Conservation (phyloP, 2,888 invertebrate genomes). For the Desoria tigrina region DNA sequence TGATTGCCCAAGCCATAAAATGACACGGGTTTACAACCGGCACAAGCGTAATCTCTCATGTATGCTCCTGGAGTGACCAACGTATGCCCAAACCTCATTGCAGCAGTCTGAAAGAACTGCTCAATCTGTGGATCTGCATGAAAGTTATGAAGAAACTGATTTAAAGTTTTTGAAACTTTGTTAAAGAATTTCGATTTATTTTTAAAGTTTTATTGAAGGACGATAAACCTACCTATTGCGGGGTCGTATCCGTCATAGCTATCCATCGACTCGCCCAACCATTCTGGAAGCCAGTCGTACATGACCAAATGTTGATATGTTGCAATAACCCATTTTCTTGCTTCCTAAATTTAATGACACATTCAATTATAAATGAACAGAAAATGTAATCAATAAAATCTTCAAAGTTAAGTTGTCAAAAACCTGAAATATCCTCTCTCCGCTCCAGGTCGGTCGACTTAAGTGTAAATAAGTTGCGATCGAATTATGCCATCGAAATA, state of each 20-base stretch:
- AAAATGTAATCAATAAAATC: too few species aligned
- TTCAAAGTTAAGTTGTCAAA: neutral
- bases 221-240: too few species aligned
- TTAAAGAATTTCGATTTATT: too few species aligned
- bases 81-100: constrained; percentile 61
- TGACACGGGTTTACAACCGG: constrained; percentile 56
- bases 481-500: constrained; percentile 63
- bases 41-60: constrained; percentile 58
- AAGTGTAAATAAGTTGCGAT: constrained; percentile 58
- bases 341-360: constrained; percentile 56
- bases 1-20: constrained; percentile 41
- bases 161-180: too few species aligned
- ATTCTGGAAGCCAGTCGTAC: constrained; percentile 61
- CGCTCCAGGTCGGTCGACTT: constrained; percentile 57
- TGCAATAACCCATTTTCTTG: constrained; percentile 63
- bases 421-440: constrained; percentile 60
- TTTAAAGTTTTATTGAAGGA: too few species aligned
- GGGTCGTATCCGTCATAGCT: constrained; percentile 54
- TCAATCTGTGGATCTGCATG: constrained; percentile 66
- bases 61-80: constrained; percentile 64
- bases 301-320: constrained; percentile 61
- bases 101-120: constrained; percentile 65
- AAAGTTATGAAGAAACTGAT: constrained; percentile 51
- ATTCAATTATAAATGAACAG: too few species aligned
- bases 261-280: constrained; percentile 56